Evolutionary conservation across 2,113 vertebrate species (phyloP).

Genomic region (Vimba vimba): DNA sequence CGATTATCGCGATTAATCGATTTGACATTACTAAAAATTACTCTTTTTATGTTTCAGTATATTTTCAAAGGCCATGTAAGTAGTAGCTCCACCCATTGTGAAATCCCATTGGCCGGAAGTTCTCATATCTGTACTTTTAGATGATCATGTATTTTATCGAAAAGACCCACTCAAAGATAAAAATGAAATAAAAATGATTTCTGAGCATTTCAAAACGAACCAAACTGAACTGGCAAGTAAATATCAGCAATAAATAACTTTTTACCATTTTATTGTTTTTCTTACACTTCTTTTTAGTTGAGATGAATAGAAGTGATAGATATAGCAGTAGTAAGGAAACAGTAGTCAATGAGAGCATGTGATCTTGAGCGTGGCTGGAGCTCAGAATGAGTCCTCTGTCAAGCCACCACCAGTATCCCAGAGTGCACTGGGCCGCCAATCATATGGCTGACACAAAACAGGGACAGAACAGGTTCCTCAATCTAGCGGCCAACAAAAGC

Average conservation of each 20-base stretch:
- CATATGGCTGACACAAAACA: slow-evolving; percentile 49
- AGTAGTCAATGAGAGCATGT: slow-evolving; percentile 58
- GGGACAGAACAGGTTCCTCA: slow-evolving; percentile 34
- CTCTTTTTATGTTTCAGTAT: neutral
- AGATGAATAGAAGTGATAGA: neutral
- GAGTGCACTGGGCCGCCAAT: slow-evolving; percentile 40
- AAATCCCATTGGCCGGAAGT: neutral
- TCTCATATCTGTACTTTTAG: neutral
- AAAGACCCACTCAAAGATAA: neutral
- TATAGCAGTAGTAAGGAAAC: slow-evolving; percentile 15
- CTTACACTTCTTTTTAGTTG: neutral
- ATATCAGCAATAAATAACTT: neutral
- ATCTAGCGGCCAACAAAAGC: slow-evolving; percentile 39
- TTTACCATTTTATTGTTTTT: neutral
- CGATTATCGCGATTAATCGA: no score
- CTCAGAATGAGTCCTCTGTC: slow-evolving; percentile 49
- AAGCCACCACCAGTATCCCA: slow-evolving; percentile 33
- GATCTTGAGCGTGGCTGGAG: slow-evolving; percentile 36
- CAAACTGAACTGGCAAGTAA: neutral
- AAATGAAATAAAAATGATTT: neutral
- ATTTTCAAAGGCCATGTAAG: neutral
- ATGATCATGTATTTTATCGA: neutral
- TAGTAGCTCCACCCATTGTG: neutral
- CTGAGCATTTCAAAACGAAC: neutral
- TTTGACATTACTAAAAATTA: no score